These are phyloP conservation scores for Sphenodon punctatus DNA, from an alignment of 2,797 vertebrate genomes.

Conservation along the genomic window DNA sequence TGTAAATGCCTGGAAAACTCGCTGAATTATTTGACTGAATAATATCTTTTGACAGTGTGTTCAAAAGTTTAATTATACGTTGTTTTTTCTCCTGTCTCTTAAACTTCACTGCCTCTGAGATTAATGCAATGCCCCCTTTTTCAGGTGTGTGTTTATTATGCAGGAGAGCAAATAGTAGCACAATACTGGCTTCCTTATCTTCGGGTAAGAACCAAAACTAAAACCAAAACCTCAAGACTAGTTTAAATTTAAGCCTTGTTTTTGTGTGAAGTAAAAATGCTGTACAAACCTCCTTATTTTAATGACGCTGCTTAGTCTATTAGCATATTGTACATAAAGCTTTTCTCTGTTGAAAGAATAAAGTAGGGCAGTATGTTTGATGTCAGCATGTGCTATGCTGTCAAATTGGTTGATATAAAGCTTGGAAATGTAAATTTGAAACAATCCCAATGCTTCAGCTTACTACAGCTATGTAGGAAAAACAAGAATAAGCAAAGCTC, in stretches of 20 bases:
- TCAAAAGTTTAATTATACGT: not conserved
- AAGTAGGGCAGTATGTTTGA: not conserved
- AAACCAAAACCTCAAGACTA: not conserved
- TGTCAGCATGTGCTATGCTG: not conserved
- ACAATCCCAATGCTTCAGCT: not conserved
- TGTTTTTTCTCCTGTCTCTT: not conserved
- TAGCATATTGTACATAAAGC: not conserved
- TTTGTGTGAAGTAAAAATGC: not conserved
- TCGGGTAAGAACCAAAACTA: not conserved
- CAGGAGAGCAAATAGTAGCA: not conserved
- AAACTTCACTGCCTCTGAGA: not conserved
- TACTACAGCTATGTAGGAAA: conserved; percentile 14
- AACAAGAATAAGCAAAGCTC: conserved; percentile 1
- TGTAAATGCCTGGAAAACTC: not conserved
- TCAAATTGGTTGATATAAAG: not conserved
- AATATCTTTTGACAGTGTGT: not conserved
- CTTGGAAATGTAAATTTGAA: conserved; percentile 33
- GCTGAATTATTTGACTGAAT: not conserved
- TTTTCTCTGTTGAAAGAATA: not conserved
- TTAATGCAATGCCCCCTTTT: not conserved
- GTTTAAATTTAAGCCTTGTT: not conserved
- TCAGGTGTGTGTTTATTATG: not conserved
- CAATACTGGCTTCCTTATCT: not conserved
- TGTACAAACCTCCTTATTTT: not conserved
- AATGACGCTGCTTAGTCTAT: not conserved